A percentile compares a stretch with the other conserved stretches of the same genome.
These are phyloP conservation scores for Ptychoptera albimana DNA, from an alignment of 2,888 invertebrate genomes.

Conservation along the genomic window DNA sequence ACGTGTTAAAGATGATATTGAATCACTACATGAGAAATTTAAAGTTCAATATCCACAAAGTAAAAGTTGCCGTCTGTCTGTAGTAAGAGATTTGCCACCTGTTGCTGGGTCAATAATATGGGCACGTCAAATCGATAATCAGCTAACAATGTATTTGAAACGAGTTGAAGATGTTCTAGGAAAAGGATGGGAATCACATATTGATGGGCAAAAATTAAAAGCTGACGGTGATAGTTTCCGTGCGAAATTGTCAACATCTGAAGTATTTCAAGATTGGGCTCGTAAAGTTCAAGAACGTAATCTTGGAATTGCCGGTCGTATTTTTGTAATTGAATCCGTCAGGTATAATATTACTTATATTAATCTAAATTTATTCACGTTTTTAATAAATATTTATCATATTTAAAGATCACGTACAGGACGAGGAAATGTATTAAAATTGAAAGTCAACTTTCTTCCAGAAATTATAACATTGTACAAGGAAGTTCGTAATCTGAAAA, in stretches of 20 bases:
- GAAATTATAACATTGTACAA: constrained; percentile 97
- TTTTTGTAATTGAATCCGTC: constrained; percentile 84
- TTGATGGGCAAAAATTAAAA: constrained; percentile 95
- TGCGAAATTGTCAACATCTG: constrained; percentile 86
- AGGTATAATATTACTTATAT: constrained; percentile 12
- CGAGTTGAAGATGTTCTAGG: constrained; percentile 97
- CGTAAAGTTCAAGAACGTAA: constrained; percentile 86
- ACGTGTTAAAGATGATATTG: constrained; percentile 97
- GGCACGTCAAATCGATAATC: constrained; percentile 97
- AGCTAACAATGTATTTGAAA: constrained; percentile 87
- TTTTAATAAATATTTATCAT: not conserved
- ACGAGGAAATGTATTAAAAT: constrained; percentile 68
- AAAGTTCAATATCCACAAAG: constrained; percentile 95
- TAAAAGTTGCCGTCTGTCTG: constrained; percentile 81
- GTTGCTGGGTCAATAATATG: constrained; percentile 97
- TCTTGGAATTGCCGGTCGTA: constrained; percentile 83
- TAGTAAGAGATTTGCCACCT: constrained; percentile 87
- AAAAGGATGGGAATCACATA: constrained; percentile 98
- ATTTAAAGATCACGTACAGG: constrained; percentile 43
- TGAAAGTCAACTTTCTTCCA: constrained; percentile 90
- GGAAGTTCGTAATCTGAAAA: constrained; percentile 93
- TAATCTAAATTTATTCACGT: not conserved
- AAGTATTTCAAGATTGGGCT: constrained; percentile 98
- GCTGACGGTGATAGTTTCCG: constrained; percentile 97
- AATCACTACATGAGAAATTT: constrained; percentile 93